phyloP scores from a whole-genome alignment of 2,113 vertebrate species.

The Xiphophorus maculatus region DNA sequence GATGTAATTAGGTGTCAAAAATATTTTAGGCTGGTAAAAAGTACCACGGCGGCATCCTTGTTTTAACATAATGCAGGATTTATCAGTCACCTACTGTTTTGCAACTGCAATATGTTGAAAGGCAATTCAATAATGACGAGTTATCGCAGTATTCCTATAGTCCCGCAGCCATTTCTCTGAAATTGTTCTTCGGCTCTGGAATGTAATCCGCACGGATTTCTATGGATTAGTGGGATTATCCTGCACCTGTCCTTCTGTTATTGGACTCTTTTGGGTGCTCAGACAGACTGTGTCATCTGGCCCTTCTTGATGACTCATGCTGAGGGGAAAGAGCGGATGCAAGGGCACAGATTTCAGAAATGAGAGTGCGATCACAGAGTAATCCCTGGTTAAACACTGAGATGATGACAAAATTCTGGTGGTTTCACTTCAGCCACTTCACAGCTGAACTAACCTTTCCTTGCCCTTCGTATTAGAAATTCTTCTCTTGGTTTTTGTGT shows the following conservation, averaged over 20 bases:
- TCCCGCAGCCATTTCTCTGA: constrained; percentile 12
- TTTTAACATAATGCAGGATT: too few relatives aligned
- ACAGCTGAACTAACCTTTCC: not conserved
- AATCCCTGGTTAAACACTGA: constrained; percentile 47
- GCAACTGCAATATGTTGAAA: not conserved
- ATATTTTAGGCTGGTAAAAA: too few relatives aligned
- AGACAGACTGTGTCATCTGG: constrained; percentile 30
- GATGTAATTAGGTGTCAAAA: too few relatives aligned
- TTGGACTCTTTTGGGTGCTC: constrained; percentile 49
- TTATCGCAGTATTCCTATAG: constrained; percentile 2
- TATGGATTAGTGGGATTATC: constrained; percentile 61
- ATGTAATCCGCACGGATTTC: constrained; percentile 62
- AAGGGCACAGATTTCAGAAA: constrained; percentile 25
- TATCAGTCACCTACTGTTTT: not conserved
- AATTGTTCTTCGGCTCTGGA: constrained; percentile 10
- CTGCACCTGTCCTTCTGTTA: constrained; percentile 69
- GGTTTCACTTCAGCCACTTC: constrained; percentile 13
- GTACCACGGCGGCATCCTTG: too few relatives aligned
- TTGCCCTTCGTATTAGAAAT: not conserved
- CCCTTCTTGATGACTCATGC: constrained; percentile 23
- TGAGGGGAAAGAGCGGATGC: not conserved
- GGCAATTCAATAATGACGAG: constrained; percentile 2
- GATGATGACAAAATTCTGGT: constrained; percentile 19
- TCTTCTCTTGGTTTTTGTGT: constrained; percentile 18
- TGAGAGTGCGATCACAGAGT: constrained; percentile 31